These are phyloP conservation scores for Arbacia lixula DNA, from an alignment of 53 echinoderm and acorn worm genomes.

Conservation along the genomic window DNA sequence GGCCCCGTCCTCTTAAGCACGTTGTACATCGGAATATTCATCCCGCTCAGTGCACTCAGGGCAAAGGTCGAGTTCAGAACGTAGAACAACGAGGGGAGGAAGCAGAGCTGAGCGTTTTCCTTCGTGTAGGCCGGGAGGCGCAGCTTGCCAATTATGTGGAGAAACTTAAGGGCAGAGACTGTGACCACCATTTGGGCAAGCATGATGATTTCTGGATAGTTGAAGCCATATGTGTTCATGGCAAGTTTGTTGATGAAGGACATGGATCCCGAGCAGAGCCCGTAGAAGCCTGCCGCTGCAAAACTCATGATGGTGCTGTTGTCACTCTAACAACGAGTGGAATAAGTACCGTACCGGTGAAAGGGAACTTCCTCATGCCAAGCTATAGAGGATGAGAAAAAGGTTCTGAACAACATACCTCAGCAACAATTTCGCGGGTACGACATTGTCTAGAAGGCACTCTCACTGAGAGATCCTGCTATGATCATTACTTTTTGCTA, in stretches of 20 bases:
- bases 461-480: too few species aligned
- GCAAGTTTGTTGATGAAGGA: constrained; percentile 82
- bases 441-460: too few species aligned
- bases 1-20: constrained; percentile 86
- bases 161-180: constrained; percentile 49
- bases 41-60: constrained; percentile 76
- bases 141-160: constrained; percentile 36
- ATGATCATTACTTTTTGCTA: too few species aligned
- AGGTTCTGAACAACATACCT: too few species aligned
- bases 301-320: constrained; percentile 71
- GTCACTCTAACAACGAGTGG: too few species aligned
- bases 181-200: constrained; percentile 82
- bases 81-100: constrained; percentile 75
- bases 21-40: constrained; percentile 94
- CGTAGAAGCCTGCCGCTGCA: constrained; percentile 78
- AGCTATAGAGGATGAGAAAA: too few species aligned
- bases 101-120: constrained; percentile 58
- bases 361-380: too few species aligned
- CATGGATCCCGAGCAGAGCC: constrained; percentile 83
- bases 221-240: constrained; percentile 72
- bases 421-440: too few species aligned
- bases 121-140: constrained; percentile 38
- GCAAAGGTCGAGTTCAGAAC: constrained; percentile 78
- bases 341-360: too few species aligned
- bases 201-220: constrained; percentile 81